Evolutionary conservation across 2,888 invertebrate species (phyloP).

Genomic region (Cheilosia impressa): DNA sequence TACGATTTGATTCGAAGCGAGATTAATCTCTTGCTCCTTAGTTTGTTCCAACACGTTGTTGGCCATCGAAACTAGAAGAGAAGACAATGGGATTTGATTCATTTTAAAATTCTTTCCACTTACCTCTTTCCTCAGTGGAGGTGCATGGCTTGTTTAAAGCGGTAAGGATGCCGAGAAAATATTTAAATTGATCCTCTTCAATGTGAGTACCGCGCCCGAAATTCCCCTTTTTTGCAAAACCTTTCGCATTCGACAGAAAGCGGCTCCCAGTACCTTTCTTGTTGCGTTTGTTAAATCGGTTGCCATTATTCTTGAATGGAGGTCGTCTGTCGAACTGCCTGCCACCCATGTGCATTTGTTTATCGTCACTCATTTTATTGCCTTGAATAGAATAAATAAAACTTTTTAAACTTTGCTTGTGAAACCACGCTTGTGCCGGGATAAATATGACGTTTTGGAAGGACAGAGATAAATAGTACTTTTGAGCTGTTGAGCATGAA

Average conservation of each 20-base stretch:
- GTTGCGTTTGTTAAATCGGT: slow-evolving; percentile 5
- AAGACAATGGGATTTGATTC: neutral
- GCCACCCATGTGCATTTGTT: neutral
- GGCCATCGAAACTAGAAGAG: slow-evolving; percentile 84
- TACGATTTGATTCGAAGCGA: slow-evolving; percentile 91
- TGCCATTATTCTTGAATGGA: slow-evolving; percentile 12
- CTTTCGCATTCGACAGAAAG: slow-evolving; percentile 88
- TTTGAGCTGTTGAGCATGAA: no score
- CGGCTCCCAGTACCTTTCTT: slow-evolving; percentile 60
- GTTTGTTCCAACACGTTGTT: slow-evolving; percentile 91
- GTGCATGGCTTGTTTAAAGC: slow-evolving; percentile 88
- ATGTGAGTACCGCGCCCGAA: slow-evolving; percentile 89
- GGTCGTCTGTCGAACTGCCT: neutral
- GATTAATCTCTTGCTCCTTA: slow-evolving; percentile 88
- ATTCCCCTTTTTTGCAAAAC: slow-evolving; percentile 89
- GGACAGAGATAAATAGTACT: neutral
- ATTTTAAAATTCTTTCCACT: slow-evolving; percentile 74
- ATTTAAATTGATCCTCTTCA: slow-evolving; percentile 89
- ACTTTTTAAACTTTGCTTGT: neutral
- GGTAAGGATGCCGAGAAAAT: slow-evolving; percentile 90
- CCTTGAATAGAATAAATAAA: neutral
- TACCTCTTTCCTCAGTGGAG: slow-evolving; percentile 89
- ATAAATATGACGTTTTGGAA: neutral
- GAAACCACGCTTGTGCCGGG: neutral
- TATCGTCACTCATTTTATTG: slow-evolving; percentile 23